Percentiles rank a stretch among this genome's conserved stretches.
phyloP scores from a whole-genome alignment of 2,113 vertebrate genomes.

The Cheirogaleus medius region DNA sequence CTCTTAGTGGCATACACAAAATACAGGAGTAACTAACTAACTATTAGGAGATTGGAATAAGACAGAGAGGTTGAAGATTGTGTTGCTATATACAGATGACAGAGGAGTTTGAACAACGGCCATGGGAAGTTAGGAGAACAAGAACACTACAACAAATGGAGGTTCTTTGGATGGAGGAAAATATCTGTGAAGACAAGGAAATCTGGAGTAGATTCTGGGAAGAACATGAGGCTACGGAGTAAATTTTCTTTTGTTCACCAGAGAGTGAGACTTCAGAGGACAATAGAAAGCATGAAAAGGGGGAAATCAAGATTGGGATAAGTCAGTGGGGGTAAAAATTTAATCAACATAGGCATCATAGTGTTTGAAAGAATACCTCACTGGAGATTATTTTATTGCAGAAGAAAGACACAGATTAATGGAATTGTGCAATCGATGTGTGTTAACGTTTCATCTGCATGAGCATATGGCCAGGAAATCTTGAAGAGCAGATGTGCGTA shows the following conservation, averaged over 20 bases:
- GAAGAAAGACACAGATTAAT: background rate
- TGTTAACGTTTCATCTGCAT: conserved; percentile 36
- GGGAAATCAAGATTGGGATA: background rate
- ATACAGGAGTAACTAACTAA: background rate
- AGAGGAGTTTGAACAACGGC: background rate
- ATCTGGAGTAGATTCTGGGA: background rate
- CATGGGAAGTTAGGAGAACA: background rate
- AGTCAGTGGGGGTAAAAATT: background rate
- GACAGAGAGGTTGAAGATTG: background rate
- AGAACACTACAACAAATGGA: background rate
- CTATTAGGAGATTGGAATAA: background rate
- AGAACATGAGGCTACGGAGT: background rate
- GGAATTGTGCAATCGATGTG: background rate
- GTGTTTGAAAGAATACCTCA: background rate
- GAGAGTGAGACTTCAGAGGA: background rate
- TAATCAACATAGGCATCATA: background rate
- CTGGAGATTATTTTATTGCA: conserved; percentile 5
- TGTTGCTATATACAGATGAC: background rate
- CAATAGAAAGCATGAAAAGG: background rate
- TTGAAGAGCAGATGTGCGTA: conserved; percentile 58
- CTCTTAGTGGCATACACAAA: background rate
- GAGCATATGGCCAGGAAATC: conserved; percentile 35
- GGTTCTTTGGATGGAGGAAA: background rate
- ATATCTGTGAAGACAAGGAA: background rate
- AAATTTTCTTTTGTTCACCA: background rate